Percentiles rank a stretch among this genome's conserved stretches.
Evolutionary conservation across 2,797 vertebrate species (phyloP).

Genomic region (Cyclura pinguis): DNA sequence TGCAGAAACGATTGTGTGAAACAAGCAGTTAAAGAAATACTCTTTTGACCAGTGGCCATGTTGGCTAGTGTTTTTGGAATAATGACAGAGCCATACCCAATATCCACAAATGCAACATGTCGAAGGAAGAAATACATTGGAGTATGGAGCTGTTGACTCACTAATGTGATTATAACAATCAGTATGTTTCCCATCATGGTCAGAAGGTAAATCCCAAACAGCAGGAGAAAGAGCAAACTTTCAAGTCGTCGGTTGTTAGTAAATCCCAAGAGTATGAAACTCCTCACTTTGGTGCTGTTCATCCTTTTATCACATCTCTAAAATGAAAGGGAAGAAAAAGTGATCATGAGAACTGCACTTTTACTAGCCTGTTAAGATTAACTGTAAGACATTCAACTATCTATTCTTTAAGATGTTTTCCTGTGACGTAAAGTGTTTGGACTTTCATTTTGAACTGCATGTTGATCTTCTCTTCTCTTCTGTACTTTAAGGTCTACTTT

Average conservation of each 20-base stretch:
- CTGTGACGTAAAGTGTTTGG: no score
- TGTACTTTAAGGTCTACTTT: no score
- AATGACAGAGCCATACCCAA: constrained; percentile 54
- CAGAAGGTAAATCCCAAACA: constrained; percentile 62
- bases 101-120: constrained; percentile 69
- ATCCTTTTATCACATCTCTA: constrained; percentile 8
- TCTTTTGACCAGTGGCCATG: constrained; percentile 62
- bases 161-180: constrained; percentile 63
- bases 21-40: constrained; percentile 60
- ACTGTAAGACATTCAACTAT: no score
- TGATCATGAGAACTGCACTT: no score
- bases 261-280: constrained; percentile 69
- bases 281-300: constrained; percentile 57
- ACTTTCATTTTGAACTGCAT: no score
- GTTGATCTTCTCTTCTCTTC: no score
- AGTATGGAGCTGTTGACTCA: constrained; percentile 50
- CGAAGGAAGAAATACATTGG: no score
- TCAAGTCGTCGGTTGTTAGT: constrained; percentile 49
- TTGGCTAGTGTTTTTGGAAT: constrained; percentile 62
- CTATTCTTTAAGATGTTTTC: no score
- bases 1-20: constrained; percentile 58
- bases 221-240: constrained; percentile 51
- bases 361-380: no score
- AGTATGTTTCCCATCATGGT: constrained; percentile 60
- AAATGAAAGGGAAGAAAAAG: neutral